Conservation (phyloP, 2,888 invertebrate genomes). For the Hirtodrosophila duncani region DNA sequence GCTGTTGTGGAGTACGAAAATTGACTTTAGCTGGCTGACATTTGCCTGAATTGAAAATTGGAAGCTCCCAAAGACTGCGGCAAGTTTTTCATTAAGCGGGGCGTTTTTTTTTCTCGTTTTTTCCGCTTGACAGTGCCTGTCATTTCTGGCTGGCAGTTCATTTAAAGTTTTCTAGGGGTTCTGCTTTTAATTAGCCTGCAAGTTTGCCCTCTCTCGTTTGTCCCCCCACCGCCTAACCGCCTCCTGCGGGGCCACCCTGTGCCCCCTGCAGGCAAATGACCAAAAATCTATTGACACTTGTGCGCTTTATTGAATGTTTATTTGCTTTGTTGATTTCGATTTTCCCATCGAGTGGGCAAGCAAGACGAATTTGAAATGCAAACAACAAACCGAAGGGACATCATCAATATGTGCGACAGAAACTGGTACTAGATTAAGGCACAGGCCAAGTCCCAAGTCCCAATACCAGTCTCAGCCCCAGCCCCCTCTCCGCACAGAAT, state of each 20-base stretch:
- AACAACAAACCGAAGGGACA: constrained; percentile 39
- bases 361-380: constrained; percentile 68
- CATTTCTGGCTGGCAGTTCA: constrained; percentile 58
- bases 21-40: constrained; percentile 18
- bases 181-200: constrained; percentile 62
- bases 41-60: constrained; percentile 47
- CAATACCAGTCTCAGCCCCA: too few relatives aligned
- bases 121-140: constrained; percentile 37
- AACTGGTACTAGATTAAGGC: constrained; percentile 13
- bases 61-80: constrained; percentile 5
- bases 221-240: rapidly evolving
- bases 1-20: too few relatives aligned
- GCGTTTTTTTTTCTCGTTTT: constrained; percentile 24
- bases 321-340: constrained; percentile 71
- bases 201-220: constrained; percentile 6
- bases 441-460: too few relatives aligned
- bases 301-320: constrained; percentile 65
- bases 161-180: constrained; percentile 54
- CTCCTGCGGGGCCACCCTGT: not conserved
- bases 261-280: constrained; percentile 2
- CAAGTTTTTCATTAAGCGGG: constrained; percentile 57
- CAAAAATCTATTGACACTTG: constrained; percentile 66
- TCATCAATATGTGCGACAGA: constrained; percentile 12
- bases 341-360: constrained; percentile 58
- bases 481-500: too few relatives aligned